Base-by-base conservation (phyloP, 2,888 invertebrate species). In the Tortricodes alternella region DNA sequence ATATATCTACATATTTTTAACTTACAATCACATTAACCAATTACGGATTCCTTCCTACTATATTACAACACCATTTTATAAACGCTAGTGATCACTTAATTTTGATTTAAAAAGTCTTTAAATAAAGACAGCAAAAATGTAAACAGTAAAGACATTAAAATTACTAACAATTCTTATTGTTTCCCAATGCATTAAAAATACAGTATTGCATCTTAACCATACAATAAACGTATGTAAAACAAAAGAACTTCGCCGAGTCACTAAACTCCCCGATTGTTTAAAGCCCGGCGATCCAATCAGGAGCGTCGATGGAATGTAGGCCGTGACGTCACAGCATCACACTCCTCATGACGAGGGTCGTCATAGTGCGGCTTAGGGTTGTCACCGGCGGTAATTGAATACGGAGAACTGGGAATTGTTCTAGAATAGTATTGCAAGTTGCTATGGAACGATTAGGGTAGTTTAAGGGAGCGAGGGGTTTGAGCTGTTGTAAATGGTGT, bases 341-440 rank as follows among this genome's bases (percentile, higher is more conserved):
- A 74, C 78, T 77, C 70, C 62, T 76, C 3, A 3, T 82, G 82
- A 82, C 78, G 74, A 82, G 82, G 82, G 82, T 82, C 76, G 79
- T 76, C 78, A 74, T 68, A 73, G 71, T 64, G 74, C 80, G 38
- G 29, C 29, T 29, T 64, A 77, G 77, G 80, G 80, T 55, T 79
- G 74, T 46, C 74, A 58, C 64, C 24, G 29, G 18, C 38, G 46
- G 46, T 32, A 60, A 59, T 53, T 49, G 53, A 62, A 64, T 46
- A 21, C 29, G 37, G 15, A 35, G 32, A 41, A 43, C 52, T 44
- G 37, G 52, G 35, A 52, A 44, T 44, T 37, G 52, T 19, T 7
- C 27, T n/a, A 19, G 27, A 27, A 43, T 15, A 15, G 51, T 32
- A 29, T 27, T 9, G 16, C 27, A 16, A 27, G 43, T 13, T 43